Percentiles rank a stretch among this genome's conserved stretches.
Conservation (phyloP, 2,797 vertebrate species). For the Petrocephalus schoutedeni region DNA sequence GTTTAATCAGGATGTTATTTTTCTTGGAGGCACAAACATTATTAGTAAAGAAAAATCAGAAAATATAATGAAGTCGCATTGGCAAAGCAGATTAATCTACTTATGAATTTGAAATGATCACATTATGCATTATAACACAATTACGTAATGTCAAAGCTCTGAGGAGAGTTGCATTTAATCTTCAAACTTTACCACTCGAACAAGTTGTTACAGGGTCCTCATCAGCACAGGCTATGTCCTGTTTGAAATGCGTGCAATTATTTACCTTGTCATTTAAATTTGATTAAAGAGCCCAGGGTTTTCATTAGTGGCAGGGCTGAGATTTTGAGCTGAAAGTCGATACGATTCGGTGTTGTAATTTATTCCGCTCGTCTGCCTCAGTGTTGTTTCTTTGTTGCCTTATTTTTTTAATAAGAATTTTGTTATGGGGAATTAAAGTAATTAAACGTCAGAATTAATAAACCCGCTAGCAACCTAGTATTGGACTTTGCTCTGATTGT, state of each 20-base stretch:
- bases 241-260: conserved; percentile 1
- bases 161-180: not conserved
- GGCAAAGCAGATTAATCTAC: conserved; percentile 6
- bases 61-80: conserved; percentile 7
- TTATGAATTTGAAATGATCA: not conserved
- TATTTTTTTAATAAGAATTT: not conserved
- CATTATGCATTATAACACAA: not conserved
- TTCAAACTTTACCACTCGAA: not conserved
- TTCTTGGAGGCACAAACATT: not conserved
- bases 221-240: not conserved
- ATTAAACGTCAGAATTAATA: not conserved
- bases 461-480: not conserved
- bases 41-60: conserved; percentile 1
- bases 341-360: not conserved
- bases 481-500: not conserved
- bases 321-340: conserved; percentile 2
- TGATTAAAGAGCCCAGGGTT: not conserved
- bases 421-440: conserved; percentile 15
- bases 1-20: not conserved
- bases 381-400: not conserved
- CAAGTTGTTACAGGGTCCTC: not conserved
- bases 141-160: not conserved
- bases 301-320: not conserved
- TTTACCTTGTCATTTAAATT: not conserved
- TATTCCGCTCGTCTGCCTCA: not conserved